Evolutionary conservation across 2,113 vertebrate genomes (phyloP), one percentile per base, ranked within the genome.

Genomic region (Epinephelus lanceolatus): DNA sequence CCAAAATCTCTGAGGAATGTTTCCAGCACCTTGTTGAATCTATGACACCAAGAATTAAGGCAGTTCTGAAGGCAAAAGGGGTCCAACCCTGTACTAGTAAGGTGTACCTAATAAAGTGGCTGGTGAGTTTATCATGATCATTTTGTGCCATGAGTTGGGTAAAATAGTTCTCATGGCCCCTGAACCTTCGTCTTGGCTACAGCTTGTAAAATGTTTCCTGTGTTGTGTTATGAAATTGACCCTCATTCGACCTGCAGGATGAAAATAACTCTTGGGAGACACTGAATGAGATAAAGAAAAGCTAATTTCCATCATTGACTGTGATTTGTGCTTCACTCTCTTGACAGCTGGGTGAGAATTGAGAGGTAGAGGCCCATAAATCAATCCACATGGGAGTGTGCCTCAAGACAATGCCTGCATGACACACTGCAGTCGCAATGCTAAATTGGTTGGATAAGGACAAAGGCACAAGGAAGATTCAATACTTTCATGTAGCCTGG

Each of bases 361-460:
- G 63, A 80, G 60, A 77, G 71, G 49, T 74, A 51, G 78, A 75
- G 45, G 75, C 51, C 84, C 69, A 73, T 91, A 73, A 90, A 91
- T 90, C 86, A 87, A 82, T 84, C 60, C 77, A 80, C 59, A 23
- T 9, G 71, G 74, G 84, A 81, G 45, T 13, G 25, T 6, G 87
- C 86, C 82, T 71, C 74, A 1, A 71, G 88, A 89, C 81, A 80
- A 60, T 74, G 5, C 76, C 71, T 76, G 81, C 63, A 70, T 59
- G 74, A 71, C 57, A 74, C 78, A 47, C 45, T 56, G 80, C 68
- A 74, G 62, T 62, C 81, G 69, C 68, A 47, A n/a, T 67, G 69
- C 52, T 80, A 76, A 84, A 91, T 84, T 86, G 86, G 80, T 60
- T 78, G 76, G 65, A 86, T 78, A 45, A 80, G 78, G 72, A 86